Base-by-base conservation (phyloP, 2,113 vertebrate genomes). In the Nasalis larvatus region DNA sequence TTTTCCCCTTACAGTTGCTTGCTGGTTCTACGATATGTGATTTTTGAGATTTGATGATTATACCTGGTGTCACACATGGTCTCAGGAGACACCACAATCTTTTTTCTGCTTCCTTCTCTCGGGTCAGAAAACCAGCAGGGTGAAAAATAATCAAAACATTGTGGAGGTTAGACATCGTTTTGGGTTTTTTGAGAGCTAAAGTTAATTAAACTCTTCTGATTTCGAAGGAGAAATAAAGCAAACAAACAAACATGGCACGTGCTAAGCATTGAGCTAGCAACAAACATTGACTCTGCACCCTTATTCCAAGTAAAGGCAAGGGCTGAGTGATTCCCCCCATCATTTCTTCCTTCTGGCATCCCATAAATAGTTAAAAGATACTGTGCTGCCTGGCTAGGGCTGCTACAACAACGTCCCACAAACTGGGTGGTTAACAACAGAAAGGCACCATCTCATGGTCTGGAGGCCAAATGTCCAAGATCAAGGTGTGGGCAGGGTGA, bases 281-380 rank as follows among this genome's bases (percentile, higher is more conserved):
- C 4, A 17, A 68, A 40, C 9, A 3, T 1, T 6, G 14, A 40
- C 12, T 17, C 17, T n/a, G 56, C 54, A 23, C 9, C 12, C 18
- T 49, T 13, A 5, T n/a, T 54, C 49, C 25, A 8, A 40, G 32
- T 0, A 27, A 35, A 30, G 66, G 25, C 13, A 17, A 92, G 8
- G 37, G 18, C 5, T 17, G 6, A 8, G 37, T 1, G 18, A 17
- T 2, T 35, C 63, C 42, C 1, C 0, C 4, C 8, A 0, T 45
- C 9, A 9, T 3, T 20, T n/a, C 52, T 18, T 42, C 77, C 69
- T 45, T n/a, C 32, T 84, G n/a, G 1, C 45, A 25, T 17, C 32
- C 56, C 13, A 1, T 1, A 17, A 32, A 10, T 20, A 7, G 8
- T 14, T 0, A 37, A 0, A 0, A 2, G 45, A 9, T 11, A 18